Evolutionary conservation across 2,888 invertebrate genomes (phyloP).

Genomic region (Agriopis leucophaearia): DNA sequence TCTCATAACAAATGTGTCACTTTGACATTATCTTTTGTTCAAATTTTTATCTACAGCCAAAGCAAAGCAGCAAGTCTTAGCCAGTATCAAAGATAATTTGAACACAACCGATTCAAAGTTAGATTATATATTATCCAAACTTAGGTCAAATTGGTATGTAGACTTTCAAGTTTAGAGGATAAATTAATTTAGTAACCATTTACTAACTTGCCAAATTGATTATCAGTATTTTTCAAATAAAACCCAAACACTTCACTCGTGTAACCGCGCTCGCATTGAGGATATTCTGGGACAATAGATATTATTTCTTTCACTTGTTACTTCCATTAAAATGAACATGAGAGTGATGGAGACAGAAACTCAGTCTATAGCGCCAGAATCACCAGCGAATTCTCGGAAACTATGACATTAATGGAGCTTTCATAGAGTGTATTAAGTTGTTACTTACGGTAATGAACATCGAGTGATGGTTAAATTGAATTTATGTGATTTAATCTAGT

Average conservation of each 20-base stretch:
- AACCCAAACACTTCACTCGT: background rate
- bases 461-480: constrained; percentile 44
- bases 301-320: background rate
- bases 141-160: too few species aligned
- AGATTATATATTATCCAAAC: too few species aligned
- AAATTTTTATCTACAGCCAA: too few species aligned
- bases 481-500: constrained; percentile 19
- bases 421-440: constrained; percentile 36
- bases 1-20: too few species aligned
- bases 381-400: constrained; percentile 6
- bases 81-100: too few species aligned
- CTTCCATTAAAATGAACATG: background rate
- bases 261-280: background rate
- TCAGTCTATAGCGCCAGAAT: constrained; percentile 22
- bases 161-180: too few species aligned
- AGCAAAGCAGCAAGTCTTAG: too few species aligned
- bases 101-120: too few species aligned
- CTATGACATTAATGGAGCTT: constrained; percentile 44
- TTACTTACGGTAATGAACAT: constrained; percentile 43
- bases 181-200: too few species aligned
- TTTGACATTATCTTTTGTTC: too few species aligned
- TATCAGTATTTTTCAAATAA: too few species aligned
- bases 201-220: too few species aligned
- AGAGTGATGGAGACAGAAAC: background rate
- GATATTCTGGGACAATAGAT: background rate